Percentiles rank a stretch among this genome's conserved stretches.
Evolutionary conservation across 2,113 vertebrate species (phyloP).

Genomic region (Larimichthys crocea): DNA sequence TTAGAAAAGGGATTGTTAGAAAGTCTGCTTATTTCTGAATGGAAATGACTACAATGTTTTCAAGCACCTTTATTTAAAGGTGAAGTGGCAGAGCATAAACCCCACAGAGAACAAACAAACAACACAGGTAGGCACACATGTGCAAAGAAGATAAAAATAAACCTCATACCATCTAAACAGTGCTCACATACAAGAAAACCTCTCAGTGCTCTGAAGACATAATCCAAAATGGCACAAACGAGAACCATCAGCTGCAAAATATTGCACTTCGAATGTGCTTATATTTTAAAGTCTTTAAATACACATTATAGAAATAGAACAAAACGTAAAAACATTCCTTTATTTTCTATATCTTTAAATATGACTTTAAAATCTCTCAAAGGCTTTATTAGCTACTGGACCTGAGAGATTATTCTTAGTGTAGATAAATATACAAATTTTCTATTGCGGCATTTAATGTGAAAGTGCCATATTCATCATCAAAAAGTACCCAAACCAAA

Average conservation of each 20-base stretch:
- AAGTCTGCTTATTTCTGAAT: neutral
- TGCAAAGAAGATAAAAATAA: slow-evolving; percentile 81
- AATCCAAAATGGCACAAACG: slow-evolving; percentile 68
- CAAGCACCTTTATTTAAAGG: slow-evolving; percentile 90
- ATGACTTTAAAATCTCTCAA: slow-evolving; percentile 57
- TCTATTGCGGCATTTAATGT: slow-evolving; percentile 39
- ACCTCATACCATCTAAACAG: slow-evolving; percentile 80
- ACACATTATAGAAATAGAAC: slow-evolving; percentile 61
- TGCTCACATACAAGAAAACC: slow-evolving; percentile 76
- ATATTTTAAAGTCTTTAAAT: slow-evolving; percentile 70
- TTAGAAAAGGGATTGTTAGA: neutral
- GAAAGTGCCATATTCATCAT: slow-evolving; percentile 46
- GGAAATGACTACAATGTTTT: slow-evolving; percentile 43
- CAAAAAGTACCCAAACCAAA: slow-evolving; percentile 41
- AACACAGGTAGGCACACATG: slow-evolving; percentile 84
- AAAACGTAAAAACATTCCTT: slow-evolving; percentile 55
- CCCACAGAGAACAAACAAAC: slow-evolving; percentile 66
- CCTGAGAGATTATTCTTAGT: slow-evolving; percentile 73
- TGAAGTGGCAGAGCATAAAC: slow-evolving; percentile 86
- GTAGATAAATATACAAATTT: slow-evolving; percentile 52
- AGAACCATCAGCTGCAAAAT: slow-evolving; percentile 83
- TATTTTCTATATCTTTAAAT: slow-evolving; percentile 69
- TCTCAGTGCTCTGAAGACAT: slow-evolving; percentile 82
- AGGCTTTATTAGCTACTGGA: slow-evolving; percentile 56
- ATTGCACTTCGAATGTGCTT: slow-evolving; percentile 84